Percentiles rank a stretch among this genome's conserved stretches.
These are phyloP conservation scores for Bombyx mandarina DNA, from an alignment of 1,140 invertebrate genomes.

Conservation along the genomic window DNA sequence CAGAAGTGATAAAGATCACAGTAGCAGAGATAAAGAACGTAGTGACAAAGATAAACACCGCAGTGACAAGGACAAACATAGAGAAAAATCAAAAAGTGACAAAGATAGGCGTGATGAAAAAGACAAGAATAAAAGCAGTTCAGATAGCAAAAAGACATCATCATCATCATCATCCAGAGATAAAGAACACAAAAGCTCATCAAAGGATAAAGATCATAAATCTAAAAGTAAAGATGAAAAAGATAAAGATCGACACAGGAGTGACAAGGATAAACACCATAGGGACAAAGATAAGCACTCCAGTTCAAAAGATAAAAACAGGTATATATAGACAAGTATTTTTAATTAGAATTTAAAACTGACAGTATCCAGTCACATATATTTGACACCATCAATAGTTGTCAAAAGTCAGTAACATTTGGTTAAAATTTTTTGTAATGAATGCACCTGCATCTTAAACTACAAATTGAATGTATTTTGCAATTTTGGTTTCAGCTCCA, in stretches of 20 bases:
- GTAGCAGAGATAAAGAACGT: slow-evolving; percentile 68
- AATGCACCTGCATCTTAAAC: too few species aligned
- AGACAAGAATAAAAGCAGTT: slow-evolving; percentile 38
- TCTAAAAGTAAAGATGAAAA: slow-evolving; percentile 70
- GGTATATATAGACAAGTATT: slow-evolving; percentile 18
- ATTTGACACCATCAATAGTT: slow-evolving; percentile 4
- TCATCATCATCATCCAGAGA: slow-evolving; percentile 72
- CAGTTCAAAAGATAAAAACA: slow-evolving; percentile 63
- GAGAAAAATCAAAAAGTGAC: slow-evolving; percentile 70
- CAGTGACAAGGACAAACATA: slow-evolving; percentile 66
- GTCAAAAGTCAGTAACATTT: slow-evolving; percentile 1
- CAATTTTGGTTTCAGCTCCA: slow-evolving; percentile 31
- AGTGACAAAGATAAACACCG: slow-evolving; percentile 62
- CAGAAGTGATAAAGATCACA: slow-evolving; percentile 63
- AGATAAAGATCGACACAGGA: slow-evolving; percentile 39
- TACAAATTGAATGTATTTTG: slow-evolving; percentile 1
- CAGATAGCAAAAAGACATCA: slow-evolving; percentile 54
- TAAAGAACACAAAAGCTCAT: slow-evolving; percentile 54
- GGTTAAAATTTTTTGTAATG: neutral
- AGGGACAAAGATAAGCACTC: slow-evolving; percentile 73
- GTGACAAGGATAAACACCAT: slow-evolving; percentile 37
- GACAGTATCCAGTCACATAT: neutral
- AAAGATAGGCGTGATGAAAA: slow-evolving; percentile 55
- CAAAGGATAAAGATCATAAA: slow-evolving; percentile 31
- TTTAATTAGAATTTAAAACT: neutral